Percentiles rank a stretch among this genome's conserved stretches.
Conservation (phyloP, 1,140 invertebrate species). For the Meteorus sp. region DNA sequence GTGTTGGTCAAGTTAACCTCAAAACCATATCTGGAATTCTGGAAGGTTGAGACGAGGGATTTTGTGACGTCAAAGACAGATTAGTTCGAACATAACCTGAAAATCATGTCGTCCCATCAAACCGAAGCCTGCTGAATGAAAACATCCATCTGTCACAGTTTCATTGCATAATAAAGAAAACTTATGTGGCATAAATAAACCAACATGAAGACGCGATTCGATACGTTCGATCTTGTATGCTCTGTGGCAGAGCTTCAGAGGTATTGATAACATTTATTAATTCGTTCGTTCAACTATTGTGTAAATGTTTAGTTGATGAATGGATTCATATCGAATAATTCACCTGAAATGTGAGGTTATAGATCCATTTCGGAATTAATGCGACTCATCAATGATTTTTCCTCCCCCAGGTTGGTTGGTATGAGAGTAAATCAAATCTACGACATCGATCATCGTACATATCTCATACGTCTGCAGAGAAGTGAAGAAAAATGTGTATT, state of each 20-base stretch:
- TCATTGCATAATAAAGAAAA: too few species aligned
- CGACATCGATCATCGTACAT: constrained; percentile 96
- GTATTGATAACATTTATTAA: constrained; percentile 57
- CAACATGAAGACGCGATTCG: constrained; percentile 89
- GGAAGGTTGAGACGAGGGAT: too few species aligned
- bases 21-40: too few species aligned
- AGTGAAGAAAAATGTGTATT: constrained; percentile 84
- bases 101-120: too few species aligned
- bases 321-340: too few species aligned
- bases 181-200: too few species aligned
- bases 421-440: constrained; percentile 97
- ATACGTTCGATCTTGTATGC: constrained; percentile 88
- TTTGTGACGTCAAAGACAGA: too few species aligned
- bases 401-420: constrained; percentile 73
- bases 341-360: neutral
- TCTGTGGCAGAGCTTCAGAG: constrained; percentile 82
- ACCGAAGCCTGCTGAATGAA: too few species aligned
- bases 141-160: too few species aligned
- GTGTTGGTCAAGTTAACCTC: too few species aligned
- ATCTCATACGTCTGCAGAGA: constrained; percentile 86
- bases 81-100: too few species aligned
- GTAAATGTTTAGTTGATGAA: too few species aligned
- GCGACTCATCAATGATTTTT: constrained; percentile 26
- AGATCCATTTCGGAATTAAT: constrained; percentile 18
- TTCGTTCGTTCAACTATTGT: neutral